Evolutionary conservation across 92 coral and sea anemone species (phyloP).

Genomic region (Bergia puertoricense): DNA sequence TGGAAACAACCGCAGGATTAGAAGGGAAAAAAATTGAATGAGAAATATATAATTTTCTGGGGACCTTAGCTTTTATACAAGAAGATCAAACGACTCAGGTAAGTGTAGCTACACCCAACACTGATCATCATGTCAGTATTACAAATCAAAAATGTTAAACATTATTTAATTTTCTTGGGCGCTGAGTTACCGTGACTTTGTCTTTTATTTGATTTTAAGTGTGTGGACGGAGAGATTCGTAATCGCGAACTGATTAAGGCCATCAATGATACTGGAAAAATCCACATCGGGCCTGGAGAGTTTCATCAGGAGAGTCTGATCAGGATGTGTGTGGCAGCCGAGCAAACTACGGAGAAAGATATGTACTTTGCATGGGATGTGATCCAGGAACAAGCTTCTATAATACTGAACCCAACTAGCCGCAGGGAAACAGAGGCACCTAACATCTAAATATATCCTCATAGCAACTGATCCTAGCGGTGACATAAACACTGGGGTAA

Average conservation of each 20-base stretch:
- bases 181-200: background rate
- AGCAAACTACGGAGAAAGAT: constrained; percentile 16
- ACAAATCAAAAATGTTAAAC: too few relatives aligned
- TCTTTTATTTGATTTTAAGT: background rate
- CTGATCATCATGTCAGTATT: too few relatives aligned
- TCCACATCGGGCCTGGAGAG: constrained; percentile 32
- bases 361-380: constrained; percentile 31
- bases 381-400: constrained; percentile 28
- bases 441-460: too few relatives aligned
- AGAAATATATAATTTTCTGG: too few relatives aligned
- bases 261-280: constrained; percentile 22
- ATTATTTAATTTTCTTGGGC: background rate
- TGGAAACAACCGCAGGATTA: too few relatives aligned
- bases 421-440: background rate
- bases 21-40: too few relatives aligned
- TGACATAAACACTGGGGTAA: too few relatives aligned
- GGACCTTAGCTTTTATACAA: too few relatives aligned
- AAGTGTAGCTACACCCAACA: too few relatives aligned
- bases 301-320: constrained; percentile 19
- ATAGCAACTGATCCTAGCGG: too few relatives aligned
- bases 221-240: background rate
- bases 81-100: too few relatives aligned
- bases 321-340: constrained; percentile 25
- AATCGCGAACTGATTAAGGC: constrained; percentile 9
- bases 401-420: background rate